Evolutionary conservation across 2,888 invertebrate genomes (phyloP), one percentile per base, ranked within the genome.

Genomic region (Stratiomys singularior): DNA sequence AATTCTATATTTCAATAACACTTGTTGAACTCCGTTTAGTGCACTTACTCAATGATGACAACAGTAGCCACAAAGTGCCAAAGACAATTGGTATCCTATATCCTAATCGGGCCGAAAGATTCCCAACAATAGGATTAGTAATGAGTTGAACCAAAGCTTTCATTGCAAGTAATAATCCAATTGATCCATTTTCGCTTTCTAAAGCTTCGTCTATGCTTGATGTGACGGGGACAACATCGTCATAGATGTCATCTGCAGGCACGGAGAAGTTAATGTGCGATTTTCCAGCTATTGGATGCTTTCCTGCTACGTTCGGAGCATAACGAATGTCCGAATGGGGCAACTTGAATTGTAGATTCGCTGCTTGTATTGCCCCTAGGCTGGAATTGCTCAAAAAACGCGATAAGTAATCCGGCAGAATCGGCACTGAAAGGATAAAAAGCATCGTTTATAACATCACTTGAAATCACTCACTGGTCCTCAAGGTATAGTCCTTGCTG

Each of bases 111-210:
- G 88, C 89, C 1, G 92, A 92, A 66, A 93, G 85, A 80, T 90
- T 90, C 37, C 94, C 95, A 56, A 95, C 90, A 56, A 93, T 87
- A 1, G 94, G 94, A 85, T 95, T 95, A 82, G 92, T 90, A 78
- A 93, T 87, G 76, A 96, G 89, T 86, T 96, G 95, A 3, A 95
- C 92, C 79, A 95, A 87, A 25, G 95, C 94, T 87, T 95, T 94
- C 76, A 94, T 93, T 46, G 94, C 93, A 74, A 93, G 85, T 74
- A 93, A 85, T 47, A 92, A 86, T 18, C 93, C 93, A 66, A 93
- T 89, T 78, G 91, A 89, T 3, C 92, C 91, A 83, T 92, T 93
- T 82, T 92, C 92, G 79, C 89, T 88, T 78, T 89, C 89, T 66
- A 90, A 80, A 27, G 77, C 82, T 71, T 83, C 83, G 67, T 81